These are phyloP conservation scores for Deilephila porcellus DNA, from an alignment of 2,888 invertebrate species.

Conservation along the genomic window DNA sequence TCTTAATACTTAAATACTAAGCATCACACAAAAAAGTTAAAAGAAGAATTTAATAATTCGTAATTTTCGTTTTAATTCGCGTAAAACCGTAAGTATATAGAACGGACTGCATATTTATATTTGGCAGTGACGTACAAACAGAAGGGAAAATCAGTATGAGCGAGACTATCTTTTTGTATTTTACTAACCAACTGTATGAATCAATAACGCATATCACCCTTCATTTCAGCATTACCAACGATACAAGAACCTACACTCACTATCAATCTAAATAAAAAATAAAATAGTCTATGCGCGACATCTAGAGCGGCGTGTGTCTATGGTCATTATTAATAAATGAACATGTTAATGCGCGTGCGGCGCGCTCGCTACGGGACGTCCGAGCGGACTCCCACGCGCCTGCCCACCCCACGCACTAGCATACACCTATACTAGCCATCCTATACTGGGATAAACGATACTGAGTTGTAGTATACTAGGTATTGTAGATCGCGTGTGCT, in stretches of 20 bases:
- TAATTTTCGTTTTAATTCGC: too few relatives aligned
- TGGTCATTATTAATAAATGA: conserved; percentile 76
- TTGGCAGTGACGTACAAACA: too few relatives aligned
- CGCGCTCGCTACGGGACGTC: conserved; percentile 61
- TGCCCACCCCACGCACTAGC: conserved; percentile 50
- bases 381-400: conserved; percentile 66
- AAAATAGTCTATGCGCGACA: not conserved
- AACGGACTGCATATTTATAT: too few relatives aligned
- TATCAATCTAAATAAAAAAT: not conserved
- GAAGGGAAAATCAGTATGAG: too few relatives aligned
- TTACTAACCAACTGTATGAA: too few relatives aligned
- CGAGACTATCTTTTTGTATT: too few relatives aligned
- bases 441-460: not conserved
- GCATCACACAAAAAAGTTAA: too few relatives aligned
- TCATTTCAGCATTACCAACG: not conserved
- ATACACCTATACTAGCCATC: not conserved
- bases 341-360: conserved; percentile 69
- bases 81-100: too few relatives aligned
- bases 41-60: too few relatives aligned
- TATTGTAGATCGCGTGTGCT: not conserved
- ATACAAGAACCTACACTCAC: not conserved
- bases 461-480: not conserved
- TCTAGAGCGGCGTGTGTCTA: conserved; percentile 42
- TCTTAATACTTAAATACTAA: too few relatives aligned
- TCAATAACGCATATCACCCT: too few relatives aligned